Percentiles rank a stretch among this genome's conserved stretches.
phyloP scores from a whole-genome alignment of 2,797 vertebrate species.

The Microctenopoma steveboyesi region DNA sequence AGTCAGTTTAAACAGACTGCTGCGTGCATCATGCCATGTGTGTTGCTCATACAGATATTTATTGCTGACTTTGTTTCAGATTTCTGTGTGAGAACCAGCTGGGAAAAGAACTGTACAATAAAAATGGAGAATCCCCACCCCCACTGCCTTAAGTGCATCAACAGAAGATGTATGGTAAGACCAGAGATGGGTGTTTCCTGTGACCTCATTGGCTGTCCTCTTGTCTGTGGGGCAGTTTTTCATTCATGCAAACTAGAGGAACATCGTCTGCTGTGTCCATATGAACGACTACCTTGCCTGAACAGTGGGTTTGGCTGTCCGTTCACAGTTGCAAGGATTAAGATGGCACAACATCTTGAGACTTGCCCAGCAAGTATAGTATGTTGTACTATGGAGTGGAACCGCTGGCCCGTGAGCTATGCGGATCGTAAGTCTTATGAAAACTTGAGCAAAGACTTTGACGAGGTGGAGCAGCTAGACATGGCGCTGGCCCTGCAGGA shows the following conservation, averaged over 20 bases:
- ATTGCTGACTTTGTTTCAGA: conserved; percentile 59
- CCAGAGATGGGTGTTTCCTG: conserved; percentile 92
- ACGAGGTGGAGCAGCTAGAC: conserved; percentile 96
- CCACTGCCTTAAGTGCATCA: conserved; percentile 96
- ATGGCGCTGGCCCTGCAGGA: conserved; percentile 99
- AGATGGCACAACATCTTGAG: conserved; percentile 93
- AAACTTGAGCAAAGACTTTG: conserved; percentile 95
- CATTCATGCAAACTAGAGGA: conserved; percentile 94
- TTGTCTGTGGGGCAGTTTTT: conserved; percentile 97
- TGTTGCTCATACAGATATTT: neutral
- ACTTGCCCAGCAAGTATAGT: conserved; percentile 96
- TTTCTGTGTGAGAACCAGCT: conserved; percentile 19
- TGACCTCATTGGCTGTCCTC: conserved; percentile 92
- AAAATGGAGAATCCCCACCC: conserved; percentile 91
- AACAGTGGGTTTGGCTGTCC: conserved; percentile 96
- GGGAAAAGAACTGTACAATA: conserved; percentile 8
- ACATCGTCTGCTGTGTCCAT: conserved; percentile 93
- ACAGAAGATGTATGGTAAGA: conserved; percentile 95
- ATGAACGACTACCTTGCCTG: conserved; percentile 94
- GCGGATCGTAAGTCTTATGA: conserved; percentile 96
- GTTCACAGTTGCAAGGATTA: conserved; percentile 89
- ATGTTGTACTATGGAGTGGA: conserved; percentile 99
- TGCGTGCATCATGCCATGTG: neutral
- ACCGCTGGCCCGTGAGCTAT: conserved; percentile 98
- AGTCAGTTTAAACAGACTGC: neutral